Conservation (phyloP, 2,888 invertebrate species). For the Sericinus montela region DNA sequence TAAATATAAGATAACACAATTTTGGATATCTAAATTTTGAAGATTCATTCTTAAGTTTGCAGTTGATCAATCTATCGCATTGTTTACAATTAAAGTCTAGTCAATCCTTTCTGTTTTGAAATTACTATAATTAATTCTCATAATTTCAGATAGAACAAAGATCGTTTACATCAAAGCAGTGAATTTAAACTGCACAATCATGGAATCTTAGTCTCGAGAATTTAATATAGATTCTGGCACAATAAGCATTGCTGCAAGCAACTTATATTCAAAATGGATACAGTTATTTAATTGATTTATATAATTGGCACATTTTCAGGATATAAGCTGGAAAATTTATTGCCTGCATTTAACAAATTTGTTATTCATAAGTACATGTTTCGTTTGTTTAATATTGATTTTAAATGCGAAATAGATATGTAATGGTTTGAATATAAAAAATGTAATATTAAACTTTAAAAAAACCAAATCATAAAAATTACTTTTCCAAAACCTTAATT, state of each 20-base stretch:
- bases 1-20: too few species aligned
- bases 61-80: too few species aligned
- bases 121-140: constrained; percentile 1
- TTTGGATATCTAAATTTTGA: too few species aligned
- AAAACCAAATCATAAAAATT: too few species aligned
- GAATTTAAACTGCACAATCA: constrained; percentile 8
- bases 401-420: too few species aligned
- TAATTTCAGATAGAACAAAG: constrained; percentile 8
- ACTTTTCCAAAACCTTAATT: too few species aligned
- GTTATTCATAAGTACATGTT: too few species aligned
- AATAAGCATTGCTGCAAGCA: background rate
- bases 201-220: constrained; percentile 8
- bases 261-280: constrained; percentile 10
- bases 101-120: background rate
- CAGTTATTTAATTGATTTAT: background rate
- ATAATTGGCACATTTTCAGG: constrained; percentile 13
- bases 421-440: too few species aligned
- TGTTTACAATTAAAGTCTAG: background rate
- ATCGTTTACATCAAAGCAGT: constrained; percentile 10
- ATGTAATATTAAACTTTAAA: too few species aligned
- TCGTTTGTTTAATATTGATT: too few species aligned
- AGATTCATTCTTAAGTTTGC: too few species aligned
- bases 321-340: background rate
- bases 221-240: constrained; percentile 5
- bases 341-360: too few species aligned